Percentiles rank a stretch among this genome's conserved stretches.
phyloP scores from a whole-genome alignment of 2,113 vertebrate genomes.

The Murina feae region DNA sequence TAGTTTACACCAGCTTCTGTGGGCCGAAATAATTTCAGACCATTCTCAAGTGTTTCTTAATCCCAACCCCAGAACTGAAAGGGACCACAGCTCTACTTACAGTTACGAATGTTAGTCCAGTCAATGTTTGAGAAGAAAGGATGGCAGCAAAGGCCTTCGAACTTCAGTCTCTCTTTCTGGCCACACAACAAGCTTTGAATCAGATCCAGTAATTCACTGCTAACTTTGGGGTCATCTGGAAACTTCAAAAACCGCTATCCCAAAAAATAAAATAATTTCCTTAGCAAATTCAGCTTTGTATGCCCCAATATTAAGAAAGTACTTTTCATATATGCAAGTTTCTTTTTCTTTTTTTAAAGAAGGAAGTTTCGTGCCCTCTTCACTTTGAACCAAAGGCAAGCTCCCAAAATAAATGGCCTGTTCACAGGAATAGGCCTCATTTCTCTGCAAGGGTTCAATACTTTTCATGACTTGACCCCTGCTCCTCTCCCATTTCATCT shows the following conservation, averaged over 20 bases:
- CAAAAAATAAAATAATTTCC: slow-evolving; percentile 60
- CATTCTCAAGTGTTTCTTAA: background rate
- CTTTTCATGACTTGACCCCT: slow-evolving; percentile 1
- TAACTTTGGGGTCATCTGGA: slow-evolving; percentile 89
- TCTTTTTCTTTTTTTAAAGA: background rate
- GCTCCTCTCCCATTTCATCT: background rate
- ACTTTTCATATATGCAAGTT: slow-evolving; percentile 6
- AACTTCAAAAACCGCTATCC: slow-evolving; percentile 91
- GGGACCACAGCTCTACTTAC: slow-evolving; percentile 81
- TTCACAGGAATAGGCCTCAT: slow-evolving; percentile 38
- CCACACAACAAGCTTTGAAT: slow-evolving; percentile 92
- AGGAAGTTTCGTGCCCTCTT: slow-evolving; percentile 10
- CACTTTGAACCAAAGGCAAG: slow-evolving; percentile 58
- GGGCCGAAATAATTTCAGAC: background rate
- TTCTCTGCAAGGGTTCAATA: background rate
- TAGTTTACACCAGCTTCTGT: slow-evolving; percentile 4
- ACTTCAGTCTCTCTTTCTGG: slow-evolving; percentile 88
- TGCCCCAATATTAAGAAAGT: background rate
- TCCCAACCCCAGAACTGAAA: background rate
- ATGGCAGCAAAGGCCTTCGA: slow-evolving; percentile 92
- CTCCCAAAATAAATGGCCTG: slow-evolving; percentile 60
- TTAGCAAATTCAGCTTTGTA: slow-evolving; percentile 1
- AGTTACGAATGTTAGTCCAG: slow-evolving; percentile 90
- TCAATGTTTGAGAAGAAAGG: slow-evolving; percentile 91
- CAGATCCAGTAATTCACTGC: slow-evolving; percentile 89